Conservation (phyloP, 2,888 invertebrate genomes). For the Lysandra bellargus region DNA sequence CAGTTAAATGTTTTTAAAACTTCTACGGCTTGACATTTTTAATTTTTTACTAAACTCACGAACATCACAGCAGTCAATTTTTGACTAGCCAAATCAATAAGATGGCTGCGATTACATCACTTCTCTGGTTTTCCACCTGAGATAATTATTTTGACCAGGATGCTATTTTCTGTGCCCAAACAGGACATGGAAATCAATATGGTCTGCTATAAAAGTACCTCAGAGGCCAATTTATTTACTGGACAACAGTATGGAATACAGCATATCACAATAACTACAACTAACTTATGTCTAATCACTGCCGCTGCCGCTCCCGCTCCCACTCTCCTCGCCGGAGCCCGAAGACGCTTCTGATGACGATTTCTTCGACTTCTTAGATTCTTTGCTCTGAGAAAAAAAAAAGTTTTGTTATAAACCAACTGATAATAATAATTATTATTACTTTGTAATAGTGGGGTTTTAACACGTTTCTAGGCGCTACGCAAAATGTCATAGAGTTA, state of each 20-base stretch:
- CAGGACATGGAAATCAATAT: neutral
- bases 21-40: neutral
- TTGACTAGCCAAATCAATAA: neutral
- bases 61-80: neutral
- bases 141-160: neutral
- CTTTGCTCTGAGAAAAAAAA: conserved; percentile 55
- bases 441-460: no score
- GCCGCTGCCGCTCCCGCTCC: conserved; percentile 52
- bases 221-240: neutral
- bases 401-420: no score
- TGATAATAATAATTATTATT: no score
- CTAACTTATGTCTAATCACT: conserved; percentile 49
- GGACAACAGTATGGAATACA: neutral
- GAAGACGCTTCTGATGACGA: conserved; percentile 70
- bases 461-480: no score
- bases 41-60: neutral
- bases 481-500: no score
- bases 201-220: neutral
- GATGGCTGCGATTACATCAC: neutral
- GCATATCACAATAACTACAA: conserved; percentile 14
- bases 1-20: no score
- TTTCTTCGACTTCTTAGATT: conserved; percentile 58
- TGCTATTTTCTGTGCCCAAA: neutral
- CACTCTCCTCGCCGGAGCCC: conserved; percentile 65
- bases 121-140: neutral